Evolutionary conservation across 2,113 vertebrate species (phyloP), one percentile per base, ranked within the genome.

Genomic region (Urocitellus parryii): DNA sequence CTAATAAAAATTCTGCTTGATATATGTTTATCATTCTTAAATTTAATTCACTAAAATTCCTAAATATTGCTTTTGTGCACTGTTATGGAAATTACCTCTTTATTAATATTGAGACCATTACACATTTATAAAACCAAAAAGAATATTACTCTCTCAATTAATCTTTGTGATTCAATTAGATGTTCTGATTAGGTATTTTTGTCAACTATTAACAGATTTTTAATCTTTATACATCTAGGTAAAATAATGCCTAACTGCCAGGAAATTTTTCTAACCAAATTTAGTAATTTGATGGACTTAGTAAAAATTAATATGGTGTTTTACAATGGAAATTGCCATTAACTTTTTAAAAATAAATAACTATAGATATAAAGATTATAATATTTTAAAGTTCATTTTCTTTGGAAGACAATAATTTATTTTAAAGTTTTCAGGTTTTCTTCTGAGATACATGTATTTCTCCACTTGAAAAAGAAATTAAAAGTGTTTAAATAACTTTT

Each of bases 401-500:
- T 68, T 94, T n/a, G 72, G 8, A 61, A 81, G 39, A 92, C 86
- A 61, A 86, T 65, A 13, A 58, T 9, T 45, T 45, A 29, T 34
- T 85, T 88, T 88, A 22, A 76, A 80, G 29, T 45, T 86, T 63
- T 95, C n/a, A 90, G 86, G 24, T 90, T 93, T 93, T 76, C 77
- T 90, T 94, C 86, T 80, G 83, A 88, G 29, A 90, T 79, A 93
- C 83, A 77, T 53, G 8, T 82, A 94, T 81, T 80, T 82, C 72
- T 80, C 9, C 24, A 42, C 39, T 81, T 39, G 13, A 93, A 94
- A 95, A 94, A 73, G 63, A 34, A 34, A 22, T 83, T n/a, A 16
- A 48, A 73, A 90, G 83, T 27, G 1, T 80, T 88, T 74, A 91
- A 97, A 76, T 25, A 94, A 89, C 58, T 83, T 95, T 96, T 95